Percentiles rank a stretch among this genome's conserved stretches.
phyloP scores from a whole-genome alignment of 2,113 vertebrate genomes.

The Taxidea taxus region DNA sequence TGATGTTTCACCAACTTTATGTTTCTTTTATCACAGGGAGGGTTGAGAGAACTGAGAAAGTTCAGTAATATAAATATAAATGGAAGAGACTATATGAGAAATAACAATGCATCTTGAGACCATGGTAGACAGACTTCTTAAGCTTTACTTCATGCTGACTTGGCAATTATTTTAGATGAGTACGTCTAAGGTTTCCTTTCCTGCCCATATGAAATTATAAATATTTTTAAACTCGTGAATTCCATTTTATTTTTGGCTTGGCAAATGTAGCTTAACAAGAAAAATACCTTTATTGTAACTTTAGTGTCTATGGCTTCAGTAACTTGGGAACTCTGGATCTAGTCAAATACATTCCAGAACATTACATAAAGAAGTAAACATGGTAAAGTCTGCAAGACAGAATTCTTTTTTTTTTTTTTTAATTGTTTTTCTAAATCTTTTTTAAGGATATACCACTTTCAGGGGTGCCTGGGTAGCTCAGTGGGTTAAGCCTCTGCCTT shows the following conservation, averaged over 20 bases:
- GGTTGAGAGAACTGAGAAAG: not conserved
- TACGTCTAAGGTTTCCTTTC: not conserved
- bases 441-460: no score
- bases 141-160: not conserved
- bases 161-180: slow-evolving; percentile 31
- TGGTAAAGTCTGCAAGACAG: not conserved
- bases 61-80: not conserved
- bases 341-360: slow-evolving; percentile 21
- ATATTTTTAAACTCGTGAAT: not conserved
- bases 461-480: no score
- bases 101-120: not conserved
- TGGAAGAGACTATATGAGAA: not conserved
- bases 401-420: slow-evolving; percentile 5
- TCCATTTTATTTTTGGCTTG: slow-evolving; percentile 23
- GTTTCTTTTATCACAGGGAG: not conserved
- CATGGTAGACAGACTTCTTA: not conserved
- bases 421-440: no score
- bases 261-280: not conserved
- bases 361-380: not conserved
- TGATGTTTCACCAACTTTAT: not conserved
- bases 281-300: slow-evolving; percentile 11
- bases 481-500: no score
- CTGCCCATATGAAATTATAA: not conserved
- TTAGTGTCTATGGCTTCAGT: not conserved
- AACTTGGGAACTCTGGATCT: not conserved